Percentiles rank a stretch among this genome's conserved stretches.
phyloP scores from a whole-genome alignment of 2,888 invertebrate genomes.

The Tipula vernalis region DNA sequence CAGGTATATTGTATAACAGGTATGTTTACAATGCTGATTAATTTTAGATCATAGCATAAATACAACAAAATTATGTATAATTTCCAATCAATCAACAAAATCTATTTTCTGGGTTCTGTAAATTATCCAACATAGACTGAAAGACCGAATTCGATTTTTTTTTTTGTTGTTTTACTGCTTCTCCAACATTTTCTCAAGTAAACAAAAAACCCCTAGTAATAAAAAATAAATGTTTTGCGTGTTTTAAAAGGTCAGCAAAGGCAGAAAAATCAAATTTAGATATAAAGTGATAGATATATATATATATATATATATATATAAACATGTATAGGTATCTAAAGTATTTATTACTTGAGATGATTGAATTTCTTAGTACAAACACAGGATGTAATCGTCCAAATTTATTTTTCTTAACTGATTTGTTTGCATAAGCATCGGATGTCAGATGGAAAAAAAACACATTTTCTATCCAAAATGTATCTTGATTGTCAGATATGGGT shows the following conservation, averaged over 20 bases:
- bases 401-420: too few relatives aligned
- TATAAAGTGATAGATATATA: not conserved
- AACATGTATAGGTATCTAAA: too few relatives aligned
- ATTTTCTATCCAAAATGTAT: too few relatives aligned
- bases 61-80: not conserved
- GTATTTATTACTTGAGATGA: too few relatives aligned
- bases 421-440: too few relatives aligned
- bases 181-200: not conserved
- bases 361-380: too few relatives aligned
- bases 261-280: not conserved
- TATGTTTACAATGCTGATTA: not conserved
- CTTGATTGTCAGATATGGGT: too few relatives aligned
- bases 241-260: not conserved
- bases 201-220: not conserved
- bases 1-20: not conserved
- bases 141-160: not conserved
- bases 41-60: not conserved
- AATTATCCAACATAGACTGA: not conserved
- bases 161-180: not conserved
- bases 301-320: too few relatives aligned
- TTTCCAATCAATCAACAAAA: not conserved
- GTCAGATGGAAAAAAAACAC: too few relatives aligned
- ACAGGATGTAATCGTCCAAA: too few relatives aligned
- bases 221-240: not conserved
- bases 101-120: not conserved